A percentile compares a stretch with the other conserved stretches of the same genome.
phyloP scores from a whole-genome alignment of 64 coral and sea anemone genomes.

The Montipora cactus region DNA sequence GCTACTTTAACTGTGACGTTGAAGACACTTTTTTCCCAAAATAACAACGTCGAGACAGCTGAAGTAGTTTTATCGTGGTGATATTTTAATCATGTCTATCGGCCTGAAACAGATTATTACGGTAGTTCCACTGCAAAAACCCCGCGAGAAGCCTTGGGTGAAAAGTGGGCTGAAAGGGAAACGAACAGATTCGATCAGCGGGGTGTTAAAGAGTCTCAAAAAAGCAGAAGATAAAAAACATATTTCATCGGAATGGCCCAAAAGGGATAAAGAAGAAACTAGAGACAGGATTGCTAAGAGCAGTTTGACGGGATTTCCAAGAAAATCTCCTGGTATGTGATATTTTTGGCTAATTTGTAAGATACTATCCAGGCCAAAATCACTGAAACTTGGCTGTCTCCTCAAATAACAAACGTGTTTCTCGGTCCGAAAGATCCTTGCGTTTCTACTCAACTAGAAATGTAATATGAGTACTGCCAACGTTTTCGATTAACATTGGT shows the following conservation, averaged over 20 bases:
- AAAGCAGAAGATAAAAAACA: background rate
- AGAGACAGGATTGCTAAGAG: background rate
- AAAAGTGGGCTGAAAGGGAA: background rate
- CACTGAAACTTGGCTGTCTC: background rate
- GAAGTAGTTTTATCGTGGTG: background rate
- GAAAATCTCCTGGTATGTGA: constrained; percentile 38
- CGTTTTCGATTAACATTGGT: no score
- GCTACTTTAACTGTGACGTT: background rate
- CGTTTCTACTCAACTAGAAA: no score
- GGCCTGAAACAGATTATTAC: constrained; percentile 1
- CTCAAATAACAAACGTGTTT: no score
- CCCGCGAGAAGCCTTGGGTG: background rate
- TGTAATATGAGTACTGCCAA: no score
- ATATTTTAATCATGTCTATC: background rate
- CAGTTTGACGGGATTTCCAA: constrained; percentile 2
- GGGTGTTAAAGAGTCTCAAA: background rate
- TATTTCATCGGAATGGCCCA: background rate
- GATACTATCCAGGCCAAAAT: background rate
- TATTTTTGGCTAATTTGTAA: background rate
- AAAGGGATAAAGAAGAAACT: background rate
- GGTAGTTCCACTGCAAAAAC: constrained; percentile 27
- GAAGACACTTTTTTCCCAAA: background rate
- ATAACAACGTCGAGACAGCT: background rate
- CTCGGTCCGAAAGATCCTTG: no score
- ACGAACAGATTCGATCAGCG: background rate